Evolutionary conservation across 2,113 vertebrate genomes (phyloP), one percentile per base, ranked within the genome.

Genomic region (Pimephales promelas): DNA sequence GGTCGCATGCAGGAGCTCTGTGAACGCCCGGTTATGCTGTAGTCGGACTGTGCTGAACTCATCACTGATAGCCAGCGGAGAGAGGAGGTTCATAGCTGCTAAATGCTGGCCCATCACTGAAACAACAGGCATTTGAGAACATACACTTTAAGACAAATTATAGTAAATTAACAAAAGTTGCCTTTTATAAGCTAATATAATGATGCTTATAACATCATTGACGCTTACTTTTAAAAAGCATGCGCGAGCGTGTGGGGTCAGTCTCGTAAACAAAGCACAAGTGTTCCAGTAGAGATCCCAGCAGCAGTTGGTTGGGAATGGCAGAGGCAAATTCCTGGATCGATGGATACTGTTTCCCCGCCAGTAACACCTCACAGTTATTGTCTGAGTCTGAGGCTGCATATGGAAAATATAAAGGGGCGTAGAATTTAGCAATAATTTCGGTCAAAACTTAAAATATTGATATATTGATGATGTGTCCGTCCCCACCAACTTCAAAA

Each of bases 41-140:
- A 98, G 92, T 80, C 97, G 93, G 80, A 99, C 86, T 0, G 97
- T 96, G 92, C 97, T 98, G 87, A 99, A 98, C 90, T 99, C 97
- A 80, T 98, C 97, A 20, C 96, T 97, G 87, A 97, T 93, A 36
- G 96, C 96, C 88, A 98, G 94, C 13, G 97, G 95, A 1, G 97
- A 98, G 62, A 99, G 94, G 68, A 99, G 92, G 66, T 96, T 97
- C 91, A 98, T 96, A 66, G 94, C 93, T 34, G 95, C 96, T 85
- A 99, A 95, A 59, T 94, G 96, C 87, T 97, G 95, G 31, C 97
- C 96, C 28, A 98, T 95, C 47, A 97, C 98, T 99, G 43, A 66
- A 85, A 70, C 10, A 72, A 9, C 18, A 31, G 36, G n/a, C 18
- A 18, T 61, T 78, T 59, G n/a, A 61, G 22, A 78, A 24, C 18